These are phyloP conservation scores for Bombus balteatus DNA, from an alignment of 1,140 invertebrate genomes.

Conservation along the genomic window DNA sequence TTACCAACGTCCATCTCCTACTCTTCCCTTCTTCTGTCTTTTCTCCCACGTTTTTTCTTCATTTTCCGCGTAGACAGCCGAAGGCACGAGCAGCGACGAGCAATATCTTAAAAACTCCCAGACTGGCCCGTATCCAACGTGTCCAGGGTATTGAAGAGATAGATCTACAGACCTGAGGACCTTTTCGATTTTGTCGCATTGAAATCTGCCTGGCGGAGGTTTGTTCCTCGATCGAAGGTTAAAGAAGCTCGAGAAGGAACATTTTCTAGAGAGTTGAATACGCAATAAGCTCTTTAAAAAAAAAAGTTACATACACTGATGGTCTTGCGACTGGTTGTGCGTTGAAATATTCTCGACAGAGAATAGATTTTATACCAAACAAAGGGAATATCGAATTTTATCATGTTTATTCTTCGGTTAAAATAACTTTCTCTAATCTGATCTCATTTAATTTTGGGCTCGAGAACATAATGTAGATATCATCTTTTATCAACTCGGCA, in stretches of 20 bases:
- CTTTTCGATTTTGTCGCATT: neutral
- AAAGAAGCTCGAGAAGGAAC: neutral
- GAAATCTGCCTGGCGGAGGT: neutral
- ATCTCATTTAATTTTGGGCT: too few species aligned
- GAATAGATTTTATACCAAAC: too few species aligned
- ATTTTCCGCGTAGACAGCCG: constrained; percentile 23
- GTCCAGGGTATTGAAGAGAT: neutral
- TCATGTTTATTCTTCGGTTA: too few species aligned
- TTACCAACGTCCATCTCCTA: neutral
- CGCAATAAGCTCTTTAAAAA: too few species aligned
- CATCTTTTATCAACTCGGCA: neutral
- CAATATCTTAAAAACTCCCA: constrained; percentile 71
- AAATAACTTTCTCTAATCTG: too few species aligned
- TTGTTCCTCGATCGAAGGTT: neutral
- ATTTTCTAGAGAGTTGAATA: too few species aligned
- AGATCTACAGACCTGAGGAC: neutral
- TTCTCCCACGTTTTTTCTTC: neutral
- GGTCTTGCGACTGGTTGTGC: too few species aligned
- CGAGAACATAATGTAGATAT: too few species aligned
- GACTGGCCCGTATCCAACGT: constrained; percentile 58
- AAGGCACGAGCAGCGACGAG: constrained; percentile 64
- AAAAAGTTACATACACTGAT: too few species aligned
- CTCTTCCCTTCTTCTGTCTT: neutral
- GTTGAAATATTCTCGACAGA: too few species aligned
- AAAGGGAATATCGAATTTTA: too few species aligned